A percentile compares a stretch with the other conserved stretches of the same genome.
phyloP scores from a whole-genome alignment of 2,888 invertebrate genomes.

The Oscheius myriophilus region DNA sequence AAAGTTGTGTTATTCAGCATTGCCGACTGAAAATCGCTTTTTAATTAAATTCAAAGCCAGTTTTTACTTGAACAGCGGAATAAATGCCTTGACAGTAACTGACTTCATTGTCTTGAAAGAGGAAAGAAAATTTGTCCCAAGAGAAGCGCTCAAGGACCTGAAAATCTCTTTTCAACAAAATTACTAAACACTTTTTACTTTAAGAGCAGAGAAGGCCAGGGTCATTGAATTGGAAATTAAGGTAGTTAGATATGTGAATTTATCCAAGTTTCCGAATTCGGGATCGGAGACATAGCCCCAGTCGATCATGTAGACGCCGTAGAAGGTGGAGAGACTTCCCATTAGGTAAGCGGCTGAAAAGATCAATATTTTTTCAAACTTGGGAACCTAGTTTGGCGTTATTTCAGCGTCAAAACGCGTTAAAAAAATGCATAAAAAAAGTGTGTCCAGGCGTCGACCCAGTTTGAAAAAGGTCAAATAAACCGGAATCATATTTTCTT shows the following conservation, averaged over 20 bases:
- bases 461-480: too few relatives aligned
- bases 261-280: slow-evolving; percentile 30
- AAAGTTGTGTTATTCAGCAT: slow-evolving; percentile 13
- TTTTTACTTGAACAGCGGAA: slow-evolving; percentile 34
- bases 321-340: slow-evolving; percentile 34
- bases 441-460: too few relatives aligned
- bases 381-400: background rate
- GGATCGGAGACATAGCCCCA: slow-evolving; percentile 45
- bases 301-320: slow-evolving; percentile 37
- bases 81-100: slow-evolving; percentile 39
- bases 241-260: slow-evolving; percentile 38
- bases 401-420: too few relatives aligned
- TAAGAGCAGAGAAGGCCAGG: slow-evolving; percentile 1
- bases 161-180: background rate
- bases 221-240: slow-evolving; percentile 28
- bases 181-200: background rate
- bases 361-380: background rate
- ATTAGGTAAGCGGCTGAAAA: slow-evolving; percentile 34
- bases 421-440: too few relatives aligned
- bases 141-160: slow-evolving; percentile 33
- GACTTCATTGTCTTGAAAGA: slow-evolving; percentile 33
- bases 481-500: too few relatives aligned
- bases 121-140: slow-evolving; percentile 37
- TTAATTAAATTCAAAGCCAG: background rate
- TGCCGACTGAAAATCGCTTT: background rate